A percentile compares a stretch with the other conserved stretches of the same genome.
phyloP scores from a whole-genome alignment of 2,113 vertebrate genomes.

The Eubucco bourcierii region DNA sequence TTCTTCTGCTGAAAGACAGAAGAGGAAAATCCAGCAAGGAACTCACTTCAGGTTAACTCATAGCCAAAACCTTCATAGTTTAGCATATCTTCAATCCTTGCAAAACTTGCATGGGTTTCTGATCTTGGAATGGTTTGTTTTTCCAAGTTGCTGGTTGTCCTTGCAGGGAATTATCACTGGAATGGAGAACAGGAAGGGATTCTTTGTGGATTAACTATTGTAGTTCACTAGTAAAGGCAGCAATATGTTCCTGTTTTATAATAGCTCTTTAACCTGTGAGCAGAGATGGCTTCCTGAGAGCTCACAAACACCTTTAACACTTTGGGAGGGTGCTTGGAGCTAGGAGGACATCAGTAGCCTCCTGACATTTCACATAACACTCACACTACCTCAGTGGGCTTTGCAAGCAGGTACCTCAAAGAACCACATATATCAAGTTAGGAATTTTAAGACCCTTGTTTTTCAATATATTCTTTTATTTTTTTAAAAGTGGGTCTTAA shows the following conservation, averaged over 20 bases:
- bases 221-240: neutral
- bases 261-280: neutral
- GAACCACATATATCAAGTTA: neutral
- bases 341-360: neutral
- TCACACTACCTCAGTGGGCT: neutral
- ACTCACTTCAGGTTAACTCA: neutral
- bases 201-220: neutral
- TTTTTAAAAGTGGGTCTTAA: neutral
- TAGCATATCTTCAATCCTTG: neutral
- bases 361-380: neutral
- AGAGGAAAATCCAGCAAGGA: conserved; percentile 1
- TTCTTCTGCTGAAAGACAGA: neutral
- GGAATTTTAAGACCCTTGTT: neutral
- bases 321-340: neutral
- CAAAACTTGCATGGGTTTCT: neutral
- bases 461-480: neutral
- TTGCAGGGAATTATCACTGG: neutral
- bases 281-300: neutral
- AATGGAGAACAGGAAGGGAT: neutral
- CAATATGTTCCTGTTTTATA: neutral
- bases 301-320: neutral
- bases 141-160: neutral
- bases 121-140: conserved; percentile 9
- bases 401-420: neutral
- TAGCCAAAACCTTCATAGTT: conserved; percentile 36